Base-by-base conservation (phyloP, 2,797 vertebrate species). In the Chiloscyllium punctatum region DNA sequence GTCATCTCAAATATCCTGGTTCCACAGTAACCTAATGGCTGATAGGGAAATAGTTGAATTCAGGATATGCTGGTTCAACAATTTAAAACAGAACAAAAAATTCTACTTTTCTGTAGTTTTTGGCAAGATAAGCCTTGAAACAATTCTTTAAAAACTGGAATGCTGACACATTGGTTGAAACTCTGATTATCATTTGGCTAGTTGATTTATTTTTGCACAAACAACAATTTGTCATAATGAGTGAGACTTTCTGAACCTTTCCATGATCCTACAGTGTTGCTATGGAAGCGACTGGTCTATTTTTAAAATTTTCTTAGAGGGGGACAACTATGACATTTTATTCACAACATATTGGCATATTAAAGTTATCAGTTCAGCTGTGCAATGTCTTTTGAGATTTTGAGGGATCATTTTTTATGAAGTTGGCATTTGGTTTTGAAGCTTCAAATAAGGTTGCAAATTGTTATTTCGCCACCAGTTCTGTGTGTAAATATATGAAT, bases 401-500 rank as follows among this genome's bases (percentile, higher is more conserved):
- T 94, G n/a, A n/a, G 66, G 16, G 53, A 90, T 13, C 57, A 30
- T 62, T 15, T 90, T 62, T 90, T 66, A 62, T 90, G 53, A 1
- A 62, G 62, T 71, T 94, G n/a, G 18, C 69, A 82, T 88, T 94
- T 94, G 37, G 91, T 94, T 94, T 71, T 37, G n/a, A 69, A n/a
- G 57, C 91, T 69, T n/a, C 11, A 68, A 68, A 13, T 71, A 21
- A 23, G 71, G 21, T 68, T 16, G 21, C 27, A 42, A 94, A 94
- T 94, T 92, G 62, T 68, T 69, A n/a, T 94, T 90, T 88, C 87
- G 30, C 62, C 37, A 9, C 33, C 33, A 37, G 91, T n/a, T 68
- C 90, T 92, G 42, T 69, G n/a, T 68, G 33, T 15, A 21, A 94
- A 94, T 25, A 48, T 42, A 4, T 42, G 6, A 66, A 37, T 71